phyloP scores from a whole-genome alignment of 64 coral and sea anemone species.

The Porites australiensis region DNA sequence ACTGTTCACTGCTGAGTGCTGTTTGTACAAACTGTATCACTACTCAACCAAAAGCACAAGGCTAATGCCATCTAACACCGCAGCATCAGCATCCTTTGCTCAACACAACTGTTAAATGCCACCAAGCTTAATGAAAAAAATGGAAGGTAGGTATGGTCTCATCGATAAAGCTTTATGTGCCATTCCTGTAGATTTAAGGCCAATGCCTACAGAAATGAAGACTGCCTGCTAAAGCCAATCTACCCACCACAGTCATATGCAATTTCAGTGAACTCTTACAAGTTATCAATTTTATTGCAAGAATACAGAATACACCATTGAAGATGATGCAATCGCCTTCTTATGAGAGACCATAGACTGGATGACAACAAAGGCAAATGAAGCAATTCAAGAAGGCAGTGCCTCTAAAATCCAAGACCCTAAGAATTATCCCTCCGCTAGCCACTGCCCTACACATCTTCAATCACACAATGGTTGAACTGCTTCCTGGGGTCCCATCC shows the following conservation, averaged over 20 bases:
- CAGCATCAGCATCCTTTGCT: slow-evolving; percentile 44
- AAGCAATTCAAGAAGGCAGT: slow-evolving; percentile 42
- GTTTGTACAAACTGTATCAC: background rate
- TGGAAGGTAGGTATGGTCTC: slow-evolving; percentile 43
- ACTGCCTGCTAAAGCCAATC: background rate
- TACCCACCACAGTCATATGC: slow-evolving; percentile 6
- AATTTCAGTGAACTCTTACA: slow-evolving; percentile 25
- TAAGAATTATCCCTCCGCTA: background rate
- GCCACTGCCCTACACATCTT: background rate
- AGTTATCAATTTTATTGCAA: background rate
- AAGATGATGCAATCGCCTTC: background rate
- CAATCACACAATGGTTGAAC: background rate
- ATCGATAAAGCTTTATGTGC: slow-evolving; percentile 21
- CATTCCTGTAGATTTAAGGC: slow-evolving; percentile 32
- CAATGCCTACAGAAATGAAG: slow-evolving; percentile 32
- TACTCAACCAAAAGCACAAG: background rate
- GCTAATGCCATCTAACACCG: slow-evolving; percentile 27
- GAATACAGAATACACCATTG: slow-evolving; percentile 34
- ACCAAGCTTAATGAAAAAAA: slow-evolving; percentile 27
- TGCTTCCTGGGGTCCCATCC: background rate
- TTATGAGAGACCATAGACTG: slow-evolving; percentile 20
- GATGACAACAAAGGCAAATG: slow-evolving; percentile 32
- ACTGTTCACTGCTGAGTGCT: background rate
- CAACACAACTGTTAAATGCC: slow-evolving; percentile 42
- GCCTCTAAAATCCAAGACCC: slow-evolving; percentile 56